phyloP scores from a whole-genome alignment of 2,888 invertebrate genomes.

The Theodoxus fluviatilis region DNA sequence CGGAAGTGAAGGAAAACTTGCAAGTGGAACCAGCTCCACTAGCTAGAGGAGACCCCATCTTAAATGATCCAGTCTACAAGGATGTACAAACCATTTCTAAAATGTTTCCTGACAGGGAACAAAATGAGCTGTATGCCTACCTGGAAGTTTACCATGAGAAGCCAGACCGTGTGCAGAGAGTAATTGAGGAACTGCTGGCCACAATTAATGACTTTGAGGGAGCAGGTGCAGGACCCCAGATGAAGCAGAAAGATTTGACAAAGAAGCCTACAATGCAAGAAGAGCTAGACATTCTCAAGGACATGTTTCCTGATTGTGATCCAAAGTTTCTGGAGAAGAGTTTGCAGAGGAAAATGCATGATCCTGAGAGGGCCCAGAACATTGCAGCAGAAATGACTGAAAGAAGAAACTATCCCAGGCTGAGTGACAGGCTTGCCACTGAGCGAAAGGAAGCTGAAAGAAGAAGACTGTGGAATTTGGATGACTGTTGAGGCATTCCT shows the following conservation, averaged over 20 bases:
- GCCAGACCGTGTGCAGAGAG: constrained; percentile 46
- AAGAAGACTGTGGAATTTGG: constrained; percentile 36
- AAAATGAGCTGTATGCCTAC: constrained; percentile 53
- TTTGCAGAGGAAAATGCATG: constrained; percentile 37
- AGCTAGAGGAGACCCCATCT: no score
- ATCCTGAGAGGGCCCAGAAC: constrained; percentile 40
- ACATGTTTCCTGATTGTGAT: constrained; percentile 56
- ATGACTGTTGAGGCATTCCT: constrained; percentile 49
- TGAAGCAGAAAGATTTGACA: no score
- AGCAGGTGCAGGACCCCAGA: no score
- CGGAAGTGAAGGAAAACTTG: no score
- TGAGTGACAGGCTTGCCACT: constrained; percentile 40
- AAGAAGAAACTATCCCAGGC: constrained; percentile 44
- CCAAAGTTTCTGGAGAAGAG: constrained; percentile 48
- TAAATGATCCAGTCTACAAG: no score
- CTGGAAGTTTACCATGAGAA: constrained; percentile 52
- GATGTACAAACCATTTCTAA: no score
- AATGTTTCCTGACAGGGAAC: constrained; percentile 47
- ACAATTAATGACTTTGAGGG: no score
- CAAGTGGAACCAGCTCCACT: no score
- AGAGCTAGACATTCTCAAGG: constrained; percentile 45
- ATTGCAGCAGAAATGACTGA: constrained; percentile 48
- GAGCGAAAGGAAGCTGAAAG: constrained; percentile 30
- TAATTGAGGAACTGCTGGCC: constrained; percentile 47
- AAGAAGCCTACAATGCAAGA: constrained; percentile 37